A percentile compares a stretch with the other conserved stretches of the same genome.
These are phyloP conservation scores for Vireo griseus DNA, from an alignment of 2,797 vertebrate species.

Conservation along the genomic window DNA sequence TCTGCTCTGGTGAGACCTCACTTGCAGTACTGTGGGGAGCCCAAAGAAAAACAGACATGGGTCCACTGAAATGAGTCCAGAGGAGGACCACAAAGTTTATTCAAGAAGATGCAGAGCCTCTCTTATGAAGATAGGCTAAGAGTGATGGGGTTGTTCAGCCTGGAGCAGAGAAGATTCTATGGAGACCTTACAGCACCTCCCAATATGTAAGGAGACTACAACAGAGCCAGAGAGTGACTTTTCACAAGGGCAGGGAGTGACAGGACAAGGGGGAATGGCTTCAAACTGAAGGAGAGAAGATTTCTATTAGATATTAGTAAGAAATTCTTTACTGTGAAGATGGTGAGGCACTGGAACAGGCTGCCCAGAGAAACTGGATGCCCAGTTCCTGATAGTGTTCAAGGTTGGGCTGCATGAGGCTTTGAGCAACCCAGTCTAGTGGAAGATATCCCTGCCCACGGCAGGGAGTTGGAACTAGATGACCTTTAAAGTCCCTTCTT, in stretches of 20 bases:
- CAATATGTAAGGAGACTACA: no score
- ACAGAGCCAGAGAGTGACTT: not conserved
- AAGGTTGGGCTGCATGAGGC: not conserved
- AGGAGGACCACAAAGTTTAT: rapidly evolving
- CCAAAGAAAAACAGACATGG: not conserved
- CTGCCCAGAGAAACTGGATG: not conserved
- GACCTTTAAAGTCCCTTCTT: not conserved
- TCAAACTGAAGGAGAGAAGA: not conserved
- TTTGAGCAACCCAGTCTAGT: not conserved
- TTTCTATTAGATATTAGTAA: not conserved
- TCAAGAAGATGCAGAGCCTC: not conserved
- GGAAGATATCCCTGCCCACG: not conserved
- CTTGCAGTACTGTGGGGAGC: not conserved
- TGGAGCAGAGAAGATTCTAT: not conserved
- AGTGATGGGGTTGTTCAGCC: not conserved
- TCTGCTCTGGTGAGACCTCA: not conserved
- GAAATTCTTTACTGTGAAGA: not conserved
- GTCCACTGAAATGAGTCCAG: not conserved
- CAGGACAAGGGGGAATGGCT: not conserved
- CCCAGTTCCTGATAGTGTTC: no score
- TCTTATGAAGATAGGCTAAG: not conserved
- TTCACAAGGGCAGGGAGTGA: not conserved
- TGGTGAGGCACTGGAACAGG: not conserved
- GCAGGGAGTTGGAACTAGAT: no score
- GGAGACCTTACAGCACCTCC: not conserved